phyloP scores from a whole-genome alignment of 2,113 vertebrate species.

The Gymnobelideus leadbeateri region DNA sequence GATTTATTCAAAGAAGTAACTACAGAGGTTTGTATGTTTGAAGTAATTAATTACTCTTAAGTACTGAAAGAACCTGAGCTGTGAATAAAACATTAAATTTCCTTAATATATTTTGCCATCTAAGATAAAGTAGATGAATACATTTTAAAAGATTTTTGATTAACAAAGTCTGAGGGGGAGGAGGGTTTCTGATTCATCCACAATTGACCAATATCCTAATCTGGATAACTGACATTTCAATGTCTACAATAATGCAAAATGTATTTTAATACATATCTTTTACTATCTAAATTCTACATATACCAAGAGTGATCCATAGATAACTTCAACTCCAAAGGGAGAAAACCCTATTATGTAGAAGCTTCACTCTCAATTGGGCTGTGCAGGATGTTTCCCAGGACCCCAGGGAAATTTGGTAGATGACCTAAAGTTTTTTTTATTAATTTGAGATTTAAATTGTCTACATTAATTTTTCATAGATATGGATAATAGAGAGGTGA shows the following conservation, averaged over 20 bases:
- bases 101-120: not conserved
- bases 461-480: not conserved
- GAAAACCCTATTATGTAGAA: not conserved
- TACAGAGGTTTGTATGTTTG: not conserved
- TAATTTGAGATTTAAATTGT: not conserved
- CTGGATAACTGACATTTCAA: not conserved
- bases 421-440: not conserved
- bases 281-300: not conserved
- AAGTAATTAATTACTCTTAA: not conserved
- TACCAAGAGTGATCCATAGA: not conserved
- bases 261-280: not conserved
- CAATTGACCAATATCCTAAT: not conserved
- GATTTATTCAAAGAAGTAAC: not conserved
- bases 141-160: not conserved
- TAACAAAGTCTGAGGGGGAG: not conserved
- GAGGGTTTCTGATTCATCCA: not conserved
- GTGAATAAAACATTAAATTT: not conserved
- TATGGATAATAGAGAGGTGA: not conserved
- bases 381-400: not conserved
- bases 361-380: not conserved
- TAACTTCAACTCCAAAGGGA: not conserved
- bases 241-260: not conserved
- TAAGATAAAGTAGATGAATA: not conserved
- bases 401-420: accelerated
- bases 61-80: not conserved